Conservation (phyloP, 2,797 vertebrate genomes). For the Scomberomorus guttatus region DNA sequence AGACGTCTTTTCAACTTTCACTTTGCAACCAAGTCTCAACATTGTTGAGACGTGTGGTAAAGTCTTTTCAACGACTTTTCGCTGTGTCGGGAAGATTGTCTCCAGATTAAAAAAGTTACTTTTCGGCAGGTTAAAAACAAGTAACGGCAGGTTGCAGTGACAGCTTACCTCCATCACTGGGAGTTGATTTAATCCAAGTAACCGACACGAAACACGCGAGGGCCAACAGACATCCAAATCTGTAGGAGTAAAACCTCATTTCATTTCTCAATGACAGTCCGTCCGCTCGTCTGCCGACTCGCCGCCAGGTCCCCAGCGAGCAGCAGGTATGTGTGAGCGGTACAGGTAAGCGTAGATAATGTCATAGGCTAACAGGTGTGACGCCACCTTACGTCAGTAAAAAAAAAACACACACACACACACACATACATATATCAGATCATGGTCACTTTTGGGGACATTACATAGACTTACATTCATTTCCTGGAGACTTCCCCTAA, state of each 20-base stretch:
- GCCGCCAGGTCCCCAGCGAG: background rate
- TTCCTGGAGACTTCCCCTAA: too few species aligned
- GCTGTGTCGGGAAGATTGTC: background rate
- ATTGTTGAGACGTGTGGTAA: too few species aligned
- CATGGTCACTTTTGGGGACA: too few species aligned
- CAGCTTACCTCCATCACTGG: slow-evolving; percentile 61
- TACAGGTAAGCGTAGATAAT: slow-evolving; percentile 6
- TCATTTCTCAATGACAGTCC: slow-evolving; percentile 45
- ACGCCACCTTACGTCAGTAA: background rate
- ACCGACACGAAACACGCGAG: slow-evolving; percentile 49
- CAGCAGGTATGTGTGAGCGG: slow-evolving; percentile 27
- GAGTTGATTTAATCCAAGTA: slow-evolving; percentile 60
- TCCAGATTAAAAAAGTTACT: too few species aligned
- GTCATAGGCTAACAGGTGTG: background rate
- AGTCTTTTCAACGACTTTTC: too few species aligned
- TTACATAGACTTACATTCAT: too few species aligned
- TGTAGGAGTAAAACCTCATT: slow-evolving; percentile 69
- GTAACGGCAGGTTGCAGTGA: background rate
- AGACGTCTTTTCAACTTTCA: too few species aligned
- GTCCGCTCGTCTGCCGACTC: background rate
- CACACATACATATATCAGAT: too few species aligned
- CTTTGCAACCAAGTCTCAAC: too few species aligned
- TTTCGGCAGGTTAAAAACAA: too few species aligned
- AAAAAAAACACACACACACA: background rate
- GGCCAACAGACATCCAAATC: slow-evolving; percentile 47